Evolutionary conservation across 2,797 vertebrate species (phyloP), one percentile per base, ranked within the genome.

Genomic region (Gadopsis marmoratus): DNA sequence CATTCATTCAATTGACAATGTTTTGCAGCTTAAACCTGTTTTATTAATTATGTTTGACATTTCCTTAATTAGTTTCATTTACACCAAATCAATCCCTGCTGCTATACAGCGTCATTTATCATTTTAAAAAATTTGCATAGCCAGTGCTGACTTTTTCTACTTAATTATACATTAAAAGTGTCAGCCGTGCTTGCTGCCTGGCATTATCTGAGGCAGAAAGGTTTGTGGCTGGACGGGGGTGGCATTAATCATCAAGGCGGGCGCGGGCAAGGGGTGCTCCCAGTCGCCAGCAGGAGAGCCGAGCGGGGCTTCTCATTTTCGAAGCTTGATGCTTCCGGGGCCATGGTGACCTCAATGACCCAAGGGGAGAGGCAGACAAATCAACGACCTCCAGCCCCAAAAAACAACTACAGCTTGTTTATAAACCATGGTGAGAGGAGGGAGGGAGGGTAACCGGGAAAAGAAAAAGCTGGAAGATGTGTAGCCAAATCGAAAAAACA

Each of bases 141-240:
- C 97, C 97, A 96, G 96, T 98, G 97, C 97, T 98, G 98, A 99
- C 98, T 99, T 98, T 99, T 98, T 98, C 98, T 99, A 99, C 98
- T 99, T 99, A 99, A 99, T 99, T 99, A 99, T 99, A 99, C 98
- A 99, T 99, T 99, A 99, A 99, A 99, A 98, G 98, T 99, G 98
- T 99, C 98, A 99, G 97, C 95, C 95, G 93, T 87, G 96, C 97
- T 98, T 97, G 97, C 97, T 97, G 97, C 96, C 96, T 99, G 97
- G 98, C 97, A 98, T 99, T 99, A 99, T 99, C 98, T 99, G 97
- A 95, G 82, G 97, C 96, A 97, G 97, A 98, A 99, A 99, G 98
- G 98, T 98, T 99, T 98, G 97, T 98, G 98, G 97, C 97, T 98
- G 98, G 98, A 97, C 97, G 95, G 95, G 94, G 93, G 96, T 97